phyloP scores from a whole-genome alignment of 2,888 invertebrate genomes.

The Meghimatium bilineatum region DNA sequence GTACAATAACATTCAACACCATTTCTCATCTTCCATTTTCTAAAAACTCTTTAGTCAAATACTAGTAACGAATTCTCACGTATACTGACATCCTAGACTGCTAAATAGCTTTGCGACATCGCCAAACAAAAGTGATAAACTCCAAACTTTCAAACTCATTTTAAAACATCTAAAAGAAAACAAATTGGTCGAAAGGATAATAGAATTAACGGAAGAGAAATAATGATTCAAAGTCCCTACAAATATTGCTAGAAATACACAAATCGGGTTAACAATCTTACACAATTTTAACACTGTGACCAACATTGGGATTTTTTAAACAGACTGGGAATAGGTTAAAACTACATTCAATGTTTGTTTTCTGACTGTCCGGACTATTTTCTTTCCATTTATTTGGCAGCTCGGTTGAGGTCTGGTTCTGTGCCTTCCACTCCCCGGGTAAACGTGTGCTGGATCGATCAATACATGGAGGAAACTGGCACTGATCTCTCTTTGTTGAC shows the following conservation, averaged over 20 bases:
- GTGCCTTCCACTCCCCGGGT: slow-evolving; percentile 17
- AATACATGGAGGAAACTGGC: slow-evolving; percentile 31
- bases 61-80: too few relatives aligned
- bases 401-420: background rate
- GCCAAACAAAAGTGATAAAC: too few relatives aligned
- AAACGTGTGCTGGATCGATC: slow-evolving; percentile 34
- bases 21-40: too few relatives aligned
- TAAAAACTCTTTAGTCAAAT: too few relatives aligned
- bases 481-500: slow-evolving; percentile 43
- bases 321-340: slow-evolving; percentile 30
- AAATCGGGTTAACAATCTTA: background rate
- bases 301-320: background rate
- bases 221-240: background rate
- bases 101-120: too few relatives aligned
- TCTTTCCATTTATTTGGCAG: slow-evolving; percentile 44
- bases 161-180: background rate
- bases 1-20: too few relatives aligned
- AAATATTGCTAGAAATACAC: slow-evolving; percentile 7
- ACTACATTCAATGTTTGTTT: slow-evolving; percentile 42
- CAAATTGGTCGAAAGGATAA: background rate
- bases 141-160: too few relatives aligned
- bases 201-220: background rate
- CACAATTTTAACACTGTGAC: slow-evolving; percentile 13
- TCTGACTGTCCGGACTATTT: slow-evolving; percentile 33
- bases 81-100: too few relatives aligned